These are phyloP conservation scores for Hafferia zeledoni DNA, from an alignment of 2,797 vertebrate genomes.

Conservation along the genomic window DNA sequence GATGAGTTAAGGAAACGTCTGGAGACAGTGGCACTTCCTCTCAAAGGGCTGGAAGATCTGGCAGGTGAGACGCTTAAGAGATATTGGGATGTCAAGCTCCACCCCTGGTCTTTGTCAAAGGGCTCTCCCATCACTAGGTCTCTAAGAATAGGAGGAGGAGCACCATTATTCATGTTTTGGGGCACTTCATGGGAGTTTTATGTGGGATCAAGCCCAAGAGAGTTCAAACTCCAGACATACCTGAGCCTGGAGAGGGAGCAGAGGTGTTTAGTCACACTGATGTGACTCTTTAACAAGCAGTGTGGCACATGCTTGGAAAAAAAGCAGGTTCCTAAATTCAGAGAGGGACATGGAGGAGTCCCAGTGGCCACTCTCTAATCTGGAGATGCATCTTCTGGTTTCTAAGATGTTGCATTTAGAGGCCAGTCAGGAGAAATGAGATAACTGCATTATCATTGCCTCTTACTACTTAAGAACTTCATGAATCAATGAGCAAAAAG, in stretches of 20 bases:
- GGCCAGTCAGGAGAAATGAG: neutral
- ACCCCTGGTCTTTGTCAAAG: neutral
- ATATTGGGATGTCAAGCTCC: accelerated
- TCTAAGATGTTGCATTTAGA: neutral
- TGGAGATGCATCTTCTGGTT: neutral
- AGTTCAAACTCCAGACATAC: neutral
- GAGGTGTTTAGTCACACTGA: neutral
- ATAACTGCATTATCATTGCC: accelerated
- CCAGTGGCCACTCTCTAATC: neutral
- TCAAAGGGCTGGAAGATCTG: constrained; percentile 91
- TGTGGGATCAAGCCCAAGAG: neutral
- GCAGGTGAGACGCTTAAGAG: constrained; percentile 81
- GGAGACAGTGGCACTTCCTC: constrained; percentile 87
- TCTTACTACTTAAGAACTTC: neutral
- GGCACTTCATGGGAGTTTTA: neutral
- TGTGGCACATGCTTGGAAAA: accelerated
- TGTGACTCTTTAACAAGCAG: neutral
- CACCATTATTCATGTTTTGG: neutral
- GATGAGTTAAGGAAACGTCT: constrained; percentile 95
- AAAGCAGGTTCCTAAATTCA: neutral
- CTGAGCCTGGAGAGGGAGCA: neutral
- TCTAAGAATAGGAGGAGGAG: neutral
- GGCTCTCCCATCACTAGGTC: neutral
- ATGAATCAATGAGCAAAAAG: neutral
- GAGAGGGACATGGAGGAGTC: neutral